A percentile compares a stretch with the other conserved stretches of the same genome.
Evolutionary conservation across 2,888 invertebrate species (phyloP).

Genomic region (Blera fallax): DNA sequence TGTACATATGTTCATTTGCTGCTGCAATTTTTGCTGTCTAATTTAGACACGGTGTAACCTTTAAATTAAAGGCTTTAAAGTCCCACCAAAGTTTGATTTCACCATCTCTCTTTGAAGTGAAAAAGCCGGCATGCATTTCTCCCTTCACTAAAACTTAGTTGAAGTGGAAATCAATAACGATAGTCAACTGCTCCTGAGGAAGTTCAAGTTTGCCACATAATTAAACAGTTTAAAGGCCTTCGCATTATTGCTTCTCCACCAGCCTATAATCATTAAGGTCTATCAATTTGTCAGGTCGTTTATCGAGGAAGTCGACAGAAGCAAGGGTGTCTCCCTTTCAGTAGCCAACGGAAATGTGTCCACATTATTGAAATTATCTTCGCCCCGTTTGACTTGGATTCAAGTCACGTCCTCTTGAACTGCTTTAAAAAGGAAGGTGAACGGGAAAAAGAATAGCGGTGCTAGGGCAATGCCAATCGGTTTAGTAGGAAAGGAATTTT

Average conservation of each 20-base stretch:
- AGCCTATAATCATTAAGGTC: constrained; percentile 61
- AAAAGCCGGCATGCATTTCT: too few relatives aligned
- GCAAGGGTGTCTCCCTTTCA: constrained; percentile 26
- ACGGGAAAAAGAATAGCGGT: not conserved
- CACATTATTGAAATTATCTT: constrained; percentile 66
- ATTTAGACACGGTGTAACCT: not conserved
- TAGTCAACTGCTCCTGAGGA: constrained; percentile 16
- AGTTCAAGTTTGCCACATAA: constrained; percentile 60
- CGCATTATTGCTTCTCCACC: constrained; percentile 43
- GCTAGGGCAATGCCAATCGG: not conserved
- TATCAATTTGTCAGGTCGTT: constrained; percentile 67
- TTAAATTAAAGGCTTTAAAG: too few relatives aligned
- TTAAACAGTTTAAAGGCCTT: constrained; percentile 62
- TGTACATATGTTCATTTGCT: not conserved
- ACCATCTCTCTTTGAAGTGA: too few relatives aligned
- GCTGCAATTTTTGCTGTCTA: not conserved
- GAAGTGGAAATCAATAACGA: constrained; percentile 39
- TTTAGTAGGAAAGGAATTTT: not conserved
- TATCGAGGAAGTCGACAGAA: constrained; percentile 20
- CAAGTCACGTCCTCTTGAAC: constrained; percentile 60
- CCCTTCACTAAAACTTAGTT: not conserved
- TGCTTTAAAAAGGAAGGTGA: constrained; percentile 53
- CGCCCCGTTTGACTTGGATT: constrained; percentile 43
- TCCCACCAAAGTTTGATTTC: too few relatives aligned
- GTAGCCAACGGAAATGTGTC: constrained; percentile 55